Base-by-base conservation (phyloP, 2,888 invertebrate species). In the Nomada flava region DNA sequence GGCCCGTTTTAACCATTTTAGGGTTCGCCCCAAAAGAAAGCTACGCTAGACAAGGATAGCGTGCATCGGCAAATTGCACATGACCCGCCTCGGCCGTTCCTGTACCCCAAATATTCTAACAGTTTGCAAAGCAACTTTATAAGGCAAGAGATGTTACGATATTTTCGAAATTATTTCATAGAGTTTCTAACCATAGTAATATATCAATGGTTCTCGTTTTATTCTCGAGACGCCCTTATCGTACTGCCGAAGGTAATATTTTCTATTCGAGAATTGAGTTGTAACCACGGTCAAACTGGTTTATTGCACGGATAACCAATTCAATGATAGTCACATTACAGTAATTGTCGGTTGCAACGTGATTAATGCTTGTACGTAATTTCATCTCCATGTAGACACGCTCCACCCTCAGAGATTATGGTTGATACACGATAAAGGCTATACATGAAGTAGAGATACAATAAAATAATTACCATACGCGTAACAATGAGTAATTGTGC, bases 331-430 rank as follows among this genome's bases (percentile, higher is more conserved):
- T 80, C 76, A 73, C 81, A 84, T 81, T 62, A 73, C 77, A 76
- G 86, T 84, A 86, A 86, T 86, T 80, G 77, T 79, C 76, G 75
- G 69, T 60, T 68, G 75, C 76, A 76, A 77, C 77, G 36, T 86
- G 86, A 87, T 87, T 87, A 86, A 87, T 86, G 87, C 75, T 79
- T 65, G 81, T 69, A 65, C 83, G 82, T 83, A 87, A 86, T 87
- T 85, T 87, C 86, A 81, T 86, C 86, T 74, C 76, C 73, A 63
- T 65, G 64, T 82, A 82, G 81, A 59, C 77, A 76, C 60, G 65
- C 55, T 70, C 29, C 69, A 53, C 64, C 80, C 67, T 68, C 70
- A 52, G 81, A 86, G 86, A 82, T 87, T 86, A 87, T 86, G 87
- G 86, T 81, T 79, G 87, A 84, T 85, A 81, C 79, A 76, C 65